Percentiles rank a stretch among this genome's conserved stretches.
Evolutionary conservation across 2,888 invertebrate genomes (phyloP).

Genomic region (Cataglyphis cursor): DNA sequence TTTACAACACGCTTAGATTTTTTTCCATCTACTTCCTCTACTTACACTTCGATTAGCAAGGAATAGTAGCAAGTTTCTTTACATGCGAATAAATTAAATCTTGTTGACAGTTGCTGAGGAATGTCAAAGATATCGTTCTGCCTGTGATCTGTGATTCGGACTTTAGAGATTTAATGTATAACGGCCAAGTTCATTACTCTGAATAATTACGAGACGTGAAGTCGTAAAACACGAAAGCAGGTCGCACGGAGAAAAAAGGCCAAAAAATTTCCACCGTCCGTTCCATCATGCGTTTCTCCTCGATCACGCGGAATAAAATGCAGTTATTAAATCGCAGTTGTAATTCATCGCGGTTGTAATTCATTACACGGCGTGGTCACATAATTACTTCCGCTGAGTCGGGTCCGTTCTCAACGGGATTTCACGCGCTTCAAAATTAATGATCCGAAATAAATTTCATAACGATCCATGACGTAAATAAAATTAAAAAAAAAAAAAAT

Average conservation of each 20-base stretch:
- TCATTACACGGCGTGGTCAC: conserved; percentile 41
- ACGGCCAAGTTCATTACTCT: conserved; percentile 23
- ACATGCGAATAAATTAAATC: background rate
- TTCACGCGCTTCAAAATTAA: conserved; percentile 41
- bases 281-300: background rate
- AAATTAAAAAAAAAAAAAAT: conserved; percentile 32
- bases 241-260: conserved; percentile 14
- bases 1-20: background rate
- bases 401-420: conserved; percentile 37
- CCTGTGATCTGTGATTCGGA: conserved; percentile 10
- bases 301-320: conserved; percentile 47
- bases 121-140: background rate
- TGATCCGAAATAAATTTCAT: conserved; percentile 46
- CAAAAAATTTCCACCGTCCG: conserved; percentile 15
- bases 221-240: conserved; percentile 38
- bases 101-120: background rate
- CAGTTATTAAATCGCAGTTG: conserved; percentile 37
- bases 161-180: conserved; percentile 4
- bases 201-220: conserved; percentile 14
- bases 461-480: conserved; percentile 21
- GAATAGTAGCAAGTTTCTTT: background rate
- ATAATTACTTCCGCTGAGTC: conserved; percentile 49
- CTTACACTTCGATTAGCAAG: background rate
- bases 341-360: conserved; percentile 29
- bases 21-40: background rate